A percentile compares a stretch with the other conserved stretches of the same genome.
phyloP scores from a whole-genome alignment of 2,113 vertebrate species.

The Poeciliopsis occidentalis region DNA sequence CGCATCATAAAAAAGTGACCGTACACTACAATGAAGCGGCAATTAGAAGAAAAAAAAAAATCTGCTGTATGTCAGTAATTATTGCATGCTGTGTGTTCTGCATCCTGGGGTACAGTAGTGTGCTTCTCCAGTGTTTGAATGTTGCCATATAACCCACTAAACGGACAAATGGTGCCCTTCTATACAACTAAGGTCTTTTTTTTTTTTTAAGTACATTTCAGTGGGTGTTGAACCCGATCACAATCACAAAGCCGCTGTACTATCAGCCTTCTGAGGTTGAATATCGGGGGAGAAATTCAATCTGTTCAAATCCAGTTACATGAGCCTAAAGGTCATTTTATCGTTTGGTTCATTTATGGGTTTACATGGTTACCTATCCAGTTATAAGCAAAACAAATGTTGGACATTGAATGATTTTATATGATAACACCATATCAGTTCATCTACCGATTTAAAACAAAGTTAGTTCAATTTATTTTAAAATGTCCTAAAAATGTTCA shows the following conservation, averaged over 20 bases:
- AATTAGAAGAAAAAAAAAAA: conserved; percentile 59
- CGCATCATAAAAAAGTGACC: conserved; percentile 80
- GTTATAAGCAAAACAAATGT: neutral
- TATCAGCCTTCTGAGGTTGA: conserved; percentile 18
- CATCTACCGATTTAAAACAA: neutral
- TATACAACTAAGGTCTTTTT: conserved; percentile 46
- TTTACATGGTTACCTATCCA: conserved; percentile 11
- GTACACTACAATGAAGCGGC: conserved; percentile 55
- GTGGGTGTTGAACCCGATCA: conserved; percentile 32
- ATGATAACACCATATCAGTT: conserved; percentile 39
- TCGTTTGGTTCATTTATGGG: conserved; percentile 16
- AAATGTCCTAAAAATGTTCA: neutral
- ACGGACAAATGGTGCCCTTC: conserved; percentile 48
- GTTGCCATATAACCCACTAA: conserved; percentile 69
- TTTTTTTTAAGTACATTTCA: conserved; percentile 42
- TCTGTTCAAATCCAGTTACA: neutral
- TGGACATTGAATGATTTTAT: conserved; percentile 8
- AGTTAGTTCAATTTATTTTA: neutral
- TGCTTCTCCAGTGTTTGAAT: conserved; percentile 78
- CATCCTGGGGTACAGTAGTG: conserved; percentile 90
- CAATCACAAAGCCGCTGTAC: conserved; percentile 30
- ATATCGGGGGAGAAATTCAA: neutral
- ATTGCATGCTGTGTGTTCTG: conserved; percentile 90
- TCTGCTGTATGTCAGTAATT: conserved; percentile 80
- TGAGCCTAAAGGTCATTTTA: neutral